A percentile compares a stretch with the other conserved stretches of the same genome.
phyloP scores from a whole-genome alignment of 30 jellyfish, hydroid and myxozoan species.

The Hydra vulgaris region DNA sequence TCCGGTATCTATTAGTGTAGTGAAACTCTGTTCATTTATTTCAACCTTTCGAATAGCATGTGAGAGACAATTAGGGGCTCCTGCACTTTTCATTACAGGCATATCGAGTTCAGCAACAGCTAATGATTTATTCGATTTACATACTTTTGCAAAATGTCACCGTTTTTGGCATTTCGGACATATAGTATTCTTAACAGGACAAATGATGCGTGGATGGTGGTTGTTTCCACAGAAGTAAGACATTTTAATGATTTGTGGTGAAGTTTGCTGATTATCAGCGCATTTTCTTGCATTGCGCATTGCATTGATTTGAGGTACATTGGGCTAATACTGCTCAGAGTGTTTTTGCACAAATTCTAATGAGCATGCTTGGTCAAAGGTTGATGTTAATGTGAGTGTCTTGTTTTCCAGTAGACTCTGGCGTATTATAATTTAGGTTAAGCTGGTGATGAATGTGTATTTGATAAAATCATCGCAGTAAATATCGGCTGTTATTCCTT shows the following conservation, averaged over 20 bases:
- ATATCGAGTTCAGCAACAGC: background rate
- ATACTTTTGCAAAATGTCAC: background rate
- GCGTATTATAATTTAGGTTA: constrained; percentile 31
- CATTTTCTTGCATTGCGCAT: background rate
- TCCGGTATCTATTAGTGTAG: background rate
- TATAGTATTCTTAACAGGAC: background rate
- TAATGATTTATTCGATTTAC: background rate
- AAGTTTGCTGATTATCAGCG: background rate
- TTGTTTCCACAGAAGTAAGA: background rate
- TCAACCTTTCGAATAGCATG: background rate
- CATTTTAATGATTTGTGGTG: background rate
- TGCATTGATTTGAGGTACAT: background rate
- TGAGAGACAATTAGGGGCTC: background rate
- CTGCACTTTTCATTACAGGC: background rate
- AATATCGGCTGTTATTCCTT: constrained; percentile 26
- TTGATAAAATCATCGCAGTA: constrained; percentile 31
- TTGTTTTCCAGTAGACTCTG: constrained; percentile 42
- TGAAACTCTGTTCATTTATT: background rate
- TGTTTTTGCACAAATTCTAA: constrained; percentile 33
- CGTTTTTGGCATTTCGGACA: background rate
- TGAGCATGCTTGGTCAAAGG: constrained; percentile 31
- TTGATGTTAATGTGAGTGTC: constrained; percentile 20
- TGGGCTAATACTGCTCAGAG: constrained; percentile 9
- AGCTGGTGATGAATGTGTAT: constrained; percentile 37
- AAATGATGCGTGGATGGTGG: background rate